Conservation (phyloP, 2,797 vertebrate species). For the Luscinia megarhynchos region DNA sequence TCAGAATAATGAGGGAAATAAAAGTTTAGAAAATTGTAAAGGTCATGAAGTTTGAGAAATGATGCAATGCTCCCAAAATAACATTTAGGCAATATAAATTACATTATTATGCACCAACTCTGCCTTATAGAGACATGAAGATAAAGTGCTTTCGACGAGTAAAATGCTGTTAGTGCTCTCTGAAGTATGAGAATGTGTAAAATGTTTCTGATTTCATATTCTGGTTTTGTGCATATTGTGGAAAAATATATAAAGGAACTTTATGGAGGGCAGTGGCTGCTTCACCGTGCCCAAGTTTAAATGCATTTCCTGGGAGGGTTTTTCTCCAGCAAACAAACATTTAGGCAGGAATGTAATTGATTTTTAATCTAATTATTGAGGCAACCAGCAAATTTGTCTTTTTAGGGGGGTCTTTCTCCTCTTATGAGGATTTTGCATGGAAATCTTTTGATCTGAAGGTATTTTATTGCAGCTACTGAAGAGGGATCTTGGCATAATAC, state of each 20-base stretch:
- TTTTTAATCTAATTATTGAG: slow-evolving; percentile 63
- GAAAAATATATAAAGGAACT: slow-evolving; percentile 79
- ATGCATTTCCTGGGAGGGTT: slow-evolving; percentile 50
- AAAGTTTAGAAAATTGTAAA: slow-evolving; percentile 99
- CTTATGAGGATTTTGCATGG: neutral
- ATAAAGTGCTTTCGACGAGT: slow-evolving; percentile 98
- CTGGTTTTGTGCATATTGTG: slow-evolving; percentile 84
- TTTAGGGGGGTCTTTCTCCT: neutral
- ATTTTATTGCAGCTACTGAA: neutral
- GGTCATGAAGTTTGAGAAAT: slow-evolving; percentile 99
- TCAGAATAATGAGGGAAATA: slow-evolving; percentile 99
- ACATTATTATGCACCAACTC: slow-evolving; percentile 99
- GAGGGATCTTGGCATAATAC: neutral
- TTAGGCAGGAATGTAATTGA: slow-evolving; percentile 48
- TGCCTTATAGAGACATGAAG: slow-evolving; percentile 98
- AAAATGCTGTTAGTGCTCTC: slow-evolving; percentile 98
- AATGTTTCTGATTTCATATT: slow-evolving; percentile 98
- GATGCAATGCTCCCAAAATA: slow-evolving; percentile 97
- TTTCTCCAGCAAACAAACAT: slow-evolving; percentile 47
- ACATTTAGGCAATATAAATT: slow-evolving; percentile 99
- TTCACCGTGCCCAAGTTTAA: slow-evolving; percentile 53
- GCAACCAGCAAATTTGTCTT: neutral
- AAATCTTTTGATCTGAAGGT: neutral
- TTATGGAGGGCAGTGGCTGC: slow-evolving; percentile 73
- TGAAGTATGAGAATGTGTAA: slow-evolving; percentile 99